phyloP scores from a whole-genome alignment of 2,797 vertebrate species.

The Bradypodion ventrale region DNA sequence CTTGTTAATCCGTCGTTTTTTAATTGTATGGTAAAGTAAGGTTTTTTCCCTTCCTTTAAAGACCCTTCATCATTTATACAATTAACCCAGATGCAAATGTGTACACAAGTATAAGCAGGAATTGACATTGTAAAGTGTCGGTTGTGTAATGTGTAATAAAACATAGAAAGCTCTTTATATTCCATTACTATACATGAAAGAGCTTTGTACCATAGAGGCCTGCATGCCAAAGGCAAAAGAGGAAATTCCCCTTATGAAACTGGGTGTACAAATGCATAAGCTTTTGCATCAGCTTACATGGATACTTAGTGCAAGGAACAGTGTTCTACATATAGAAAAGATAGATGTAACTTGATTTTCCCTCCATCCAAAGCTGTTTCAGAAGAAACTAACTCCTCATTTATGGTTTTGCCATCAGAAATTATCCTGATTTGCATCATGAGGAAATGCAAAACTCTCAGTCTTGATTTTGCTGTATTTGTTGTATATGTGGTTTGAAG shows the following conservation, averaged over 20 bases:
- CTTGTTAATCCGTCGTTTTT: conserved; percentile 35
- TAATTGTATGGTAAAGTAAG: conserved; percentile 11
- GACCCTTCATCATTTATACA: conserved; percentile 51
- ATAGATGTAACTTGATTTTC: background rate
- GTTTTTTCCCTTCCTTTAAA: conserved; percentile 24
- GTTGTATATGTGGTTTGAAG: background rate
- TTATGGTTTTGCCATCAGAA: background rate
- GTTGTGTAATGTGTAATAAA: conserved; percentile 4
- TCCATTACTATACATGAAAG: conserved; percentile 40
- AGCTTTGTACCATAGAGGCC: background rate
- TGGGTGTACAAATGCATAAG: background rate
- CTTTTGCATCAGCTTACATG: background rate
- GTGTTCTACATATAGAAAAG: background rate
- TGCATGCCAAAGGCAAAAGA: background rate
- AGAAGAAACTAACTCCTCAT: background rate
- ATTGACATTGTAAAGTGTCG: conserved; percentile 42
- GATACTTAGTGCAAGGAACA: background rate
- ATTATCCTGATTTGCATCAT: background rate
- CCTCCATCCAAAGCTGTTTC: background rate
- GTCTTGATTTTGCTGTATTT: background rate
- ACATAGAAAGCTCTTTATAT: background rate
- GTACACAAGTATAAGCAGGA: conserved; percentile 40
- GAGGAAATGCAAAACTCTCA: background rate
- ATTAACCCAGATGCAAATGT: conserved; percentile 39
- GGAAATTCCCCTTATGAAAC: background rate